A percentile compares a stretch with the other conserved stretches of the same genome.
These are phyloP conservation scores for Andrena praecox DNA, from an alignment of 2,888 invertebrate genomes.

Conservation along the genomic window DNA sequence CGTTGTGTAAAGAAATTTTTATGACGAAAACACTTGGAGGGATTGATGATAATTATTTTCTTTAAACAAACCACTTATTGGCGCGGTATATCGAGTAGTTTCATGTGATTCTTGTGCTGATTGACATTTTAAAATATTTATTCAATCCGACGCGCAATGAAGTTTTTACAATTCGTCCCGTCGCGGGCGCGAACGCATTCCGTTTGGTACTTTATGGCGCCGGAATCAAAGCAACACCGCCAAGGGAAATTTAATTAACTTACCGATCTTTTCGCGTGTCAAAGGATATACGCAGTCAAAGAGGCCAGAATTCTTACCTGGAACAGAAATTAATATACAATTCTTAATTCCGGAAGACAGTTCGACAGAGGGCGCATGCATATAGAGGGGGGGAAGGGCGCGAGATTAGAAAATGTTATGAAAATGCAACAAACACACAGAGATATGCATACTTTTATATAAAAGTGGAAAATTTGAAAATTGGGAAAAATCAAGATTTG, in stretches of 20 bases:
- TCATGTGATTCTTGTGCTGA: no score
- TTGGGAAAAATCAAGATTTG: no score
- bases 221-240: constrained; percentile 25
- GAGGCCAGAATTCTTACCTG: constrained; percentile 75
- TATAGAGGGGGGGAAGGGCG: constrained; percentile 11
- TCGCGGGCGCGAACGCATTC: not conserved
- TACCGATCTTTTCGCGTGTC: constrained; percentile 66
- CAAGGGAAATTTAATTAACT: constrained; percentile 69
- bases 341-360: constrained; percentile 19
- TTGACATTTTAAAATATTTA: constrained; percentile 6
- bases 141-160: not conserved
- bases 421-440: no score
- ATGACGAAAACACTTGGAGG: no score
- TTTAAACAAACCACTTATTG: no score
- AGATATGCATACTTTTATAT: no score
- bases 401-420: no score
- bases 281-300: constrained; percentile 60
- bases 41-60: no score
- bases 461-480: no score
- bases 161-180: not conserved
- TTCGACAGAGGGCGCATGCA: constrained; percentile 21
- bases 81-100: no score
- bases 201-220: constrained; percentile 14
- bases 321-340: constrained; percentile 72
- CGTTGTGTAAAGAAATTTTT: not conserved